Evolutionary conservation across 1,140 invertebrate genomes (phyloP).

Genomic region (Papilio aristodemus): DNA sequence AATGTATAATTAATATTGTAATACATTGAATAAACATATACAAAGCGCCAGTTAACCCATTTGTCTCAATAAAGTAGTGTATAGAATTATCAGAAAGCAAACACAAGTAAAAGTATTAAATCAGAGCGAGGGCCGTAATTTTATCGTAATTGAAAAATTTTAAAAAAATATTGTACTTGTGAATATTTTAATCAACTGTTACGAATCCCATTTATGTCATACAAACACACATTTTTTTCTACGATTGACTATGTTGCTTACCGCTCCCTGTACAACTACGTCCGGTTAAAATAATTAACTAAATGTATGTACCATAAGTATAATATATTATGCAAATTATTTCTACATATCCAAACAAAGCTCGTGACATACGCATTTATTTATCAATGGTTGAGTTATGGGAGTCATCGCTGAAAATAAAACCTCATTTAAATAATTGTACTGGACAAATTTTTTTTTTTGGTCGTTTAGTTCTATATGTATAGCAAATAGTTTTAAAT

Average conservation of each 20-base stretch:
- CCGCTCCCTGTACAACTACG: background rate
- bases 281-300: background rate
- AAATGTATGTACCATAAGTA: background rate
- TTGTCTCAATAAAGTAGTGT: too few species aligned
- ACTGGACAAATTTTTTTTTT: background rate
- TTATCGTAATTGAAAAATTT: too few species aligned
- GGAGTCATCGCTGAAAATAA: background rate
- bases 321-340: background rate
- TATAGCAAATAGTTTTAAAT: background rate
- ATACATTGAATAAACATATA: too few species aligned
- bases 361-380: slow-evolving; percentile 1
- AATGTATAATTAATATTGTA: too few species aligned
- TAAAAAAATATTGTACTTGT: too few species aligned
- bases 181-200: too few species aligned
- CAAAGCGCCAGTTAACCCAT: too few species aligned
- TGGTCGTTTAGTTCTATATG: background rate
- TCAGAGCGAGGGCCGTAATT: too few species aligned
- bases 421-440: background rate
- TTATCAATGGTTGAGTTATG: background rate
- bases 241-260: background rate
- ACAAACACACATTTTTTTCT: too few species aligned
- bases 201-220: too few species aligned
- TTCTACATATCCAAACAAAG: background rate
- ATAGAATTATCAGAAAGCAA: too few species aligned
- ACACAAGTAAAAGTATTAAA: too few species aligned